Conservation (phyloP, 92 coral and sea anemone genomes). For the Bergia sp. region DNA sequence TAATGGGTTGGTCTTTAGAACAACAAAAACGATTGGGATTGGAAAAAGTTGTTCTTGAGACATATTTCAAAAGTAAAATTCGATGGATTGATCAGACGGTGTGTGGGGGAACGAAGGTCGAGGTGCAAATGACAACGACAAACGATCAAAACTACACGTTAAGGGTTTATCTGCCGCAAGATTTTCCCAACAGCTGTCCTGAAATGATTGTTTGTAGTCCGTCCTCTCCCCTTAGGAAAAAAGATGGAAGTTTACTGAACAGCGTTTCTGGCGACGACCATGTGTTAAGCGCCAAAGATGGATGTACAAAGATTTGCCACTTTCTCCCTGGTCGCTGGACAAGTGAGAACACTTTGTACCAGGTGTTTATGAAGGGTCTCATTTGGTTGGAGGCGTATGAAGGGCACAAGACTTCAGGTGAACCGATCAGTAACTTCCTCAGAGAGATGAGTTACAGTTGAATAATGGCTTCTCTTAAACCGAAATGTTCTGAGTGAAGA, state of each 20-base stretch:
- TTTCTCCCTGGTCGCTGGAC: constrained; percentile 35
- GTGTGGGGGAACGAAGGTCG: constrained; percentile 26
- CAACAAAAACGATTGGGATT: constrained; percentile 66
- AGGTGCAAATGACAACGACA: constrained; percentile 36
- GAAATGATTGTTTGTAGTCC: constrained; percentile 44
- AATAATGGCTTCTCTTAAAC: no score
- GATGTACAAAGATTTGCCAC: constrained; percentile 50
- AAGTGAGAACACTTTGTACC: constrained; percentile 40
- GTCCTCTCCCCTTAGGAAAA: background rate
- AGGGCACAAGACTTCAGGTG: constrained; percentile 41
- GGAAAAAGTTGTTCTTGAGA: constrained; percentile 61
- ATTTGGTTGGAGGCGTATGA: constrained; percentile 60
- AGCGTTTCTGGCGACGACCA: background rate
- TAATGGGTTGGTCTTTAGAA: constrained; percentile 71
- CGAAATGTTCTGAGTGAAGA: no score
- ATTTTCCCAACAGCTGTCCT: constrained; percentile 55
- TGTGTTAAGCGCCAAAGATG: constrained; percentile 28
- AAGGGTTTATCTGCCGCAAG: constrained; percentile 38
- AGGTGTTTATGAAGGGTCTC: constrained; percentile 49
- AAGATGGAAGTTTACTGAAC: background rate
- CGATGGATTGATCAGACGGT: constrained; percentile 66
- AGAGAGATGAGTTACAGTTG: background rate
- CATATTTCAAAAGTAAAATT: constrained; percentile 52
- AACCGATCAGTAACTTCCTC: constrained; percentile 25
- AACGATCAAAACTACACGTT: constrained; percentile 32